Base-by-base conservation (phyloP, 2,113 vertebrate genomes). In the Leptosomus discolor region DNA sequence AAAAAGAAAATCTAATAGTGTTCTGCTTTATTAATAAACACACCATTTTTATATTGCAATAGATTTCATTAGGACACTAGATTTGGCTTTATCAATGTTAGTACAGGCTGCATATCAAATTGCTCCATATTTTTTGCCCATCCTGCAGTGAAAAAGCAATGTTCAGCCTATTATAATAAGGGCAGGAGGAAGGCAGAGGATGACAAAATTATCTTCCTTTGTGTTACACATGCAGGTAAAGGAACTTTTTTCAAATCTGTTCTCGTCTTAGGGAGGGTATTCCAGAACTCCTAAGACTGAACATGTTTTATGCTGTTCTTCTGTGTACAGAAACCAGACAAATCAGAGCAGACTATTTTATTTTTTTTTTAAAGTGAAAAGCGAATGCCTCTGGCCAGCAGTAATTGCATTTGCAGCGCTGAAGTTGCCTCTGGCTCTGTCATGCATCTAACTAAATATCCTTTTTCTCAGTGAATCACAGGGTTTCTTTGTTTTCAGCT, bases 401-500 rank as follows among this genome's bases (percentile, higher is more conserved):
- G 54, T 96, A 94, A 94, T 92, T 94, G 56, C 83, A 94, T 94
- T 96, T 92, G 61, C 89, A 96, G 94, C 64, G 94, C 79, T 12
- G 1, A 88, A 91, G 89, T 83, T 95, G 81, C 92, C 73, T 85
- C 83, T 96, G 80, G 91, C 46, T 93, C 88, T 93, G 94, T 95
- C 95, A 96, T 91, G 81, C 85, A 95, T 94, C 80, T 81, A 95
- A 81, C 65, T 91, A 92, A 94, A 90, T 96, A 90, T 57, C 78
- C 73, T 84, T 94, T 91, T 82, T 71, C 85, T 71, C 75, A 60
- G 91, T 89, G 92, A 95, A 94, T 94, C 94, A 97, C 91, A 97
- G 65, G 45, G 63, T 97, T 92, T 92, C 97, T 97, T 97, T 97
- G 96, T 97, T 95, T 97, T 96, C 91, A 79, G 64, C 79, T 87